These are phyloP conservation scores for Mycalesis mineus DNA, from an alignment of 2,888 invertebrate genomes.

Conservation along the genomic window DNA sequence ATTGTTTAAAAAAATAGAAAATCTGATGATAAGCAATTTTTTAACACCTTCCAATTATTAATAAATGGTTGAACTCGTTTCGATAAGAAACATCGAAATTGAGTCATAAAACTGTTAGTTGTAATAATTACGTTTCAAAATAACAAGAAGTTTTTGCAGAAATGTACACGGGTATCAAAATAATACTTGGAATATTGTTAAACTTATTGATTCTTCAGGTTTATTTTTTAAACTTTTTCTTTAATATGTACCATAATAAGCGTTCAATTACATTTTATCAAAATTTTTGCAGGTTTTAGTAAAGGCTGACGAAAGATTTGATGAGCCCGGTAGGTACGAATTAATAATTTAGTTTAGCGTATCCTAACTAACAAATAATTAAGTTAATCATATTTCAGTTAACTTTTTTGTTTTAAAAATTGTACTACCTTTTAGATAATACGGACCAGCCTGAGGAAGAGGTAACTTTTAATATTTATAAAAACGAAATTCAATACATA, in stretches of 20 bases:
- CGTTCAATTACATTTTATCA: neutral
- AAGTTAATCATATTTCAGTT: too few relatives aligned
- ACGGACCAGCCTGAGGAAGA: conserved; percentile 59
- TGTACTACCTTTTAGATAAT: conserved; percentile 17
- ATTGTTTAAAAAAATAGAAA: too few relatives aligned
- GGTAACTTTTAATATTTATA: conserved; percentile 37
- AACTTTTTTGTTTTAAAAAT: too few relatives aligned
- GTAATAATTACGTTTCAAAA: neutral
- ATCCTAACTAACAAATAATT: too few relatives aligned
- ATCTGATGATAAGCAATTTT: too few relatives aligned
- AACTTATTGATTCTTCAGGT: conserved; percentile 12
- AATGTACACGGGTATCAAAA: neutral
- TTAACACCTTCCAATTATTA: neutral
- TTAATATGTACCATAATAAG: neutral
- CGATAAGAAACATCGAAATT: conserved; percentile 1
- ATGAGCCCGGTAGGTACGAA: conserved; percentile 18
- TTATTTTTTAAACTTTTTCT: neutral
- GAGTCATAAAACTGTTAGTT: conserved; percentile 5
- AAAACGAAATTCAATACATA: neutral
- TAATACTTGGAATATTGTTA: neutral
- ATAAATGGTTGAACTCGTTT: neutral
- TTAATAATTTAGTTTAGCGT: too few relatives aligned
- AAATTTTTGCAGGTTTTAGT: conserved; percentile 8
- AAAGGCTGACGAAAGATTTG: conserved; percentile 13
- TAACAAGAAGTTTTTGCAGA: neutral